A percentile compares a stretch with the other conserved stretches of the same genome.
Conservation (phyloP, 2,888 invertebrate species). For the Pasiphila rectangulata region DNA sequence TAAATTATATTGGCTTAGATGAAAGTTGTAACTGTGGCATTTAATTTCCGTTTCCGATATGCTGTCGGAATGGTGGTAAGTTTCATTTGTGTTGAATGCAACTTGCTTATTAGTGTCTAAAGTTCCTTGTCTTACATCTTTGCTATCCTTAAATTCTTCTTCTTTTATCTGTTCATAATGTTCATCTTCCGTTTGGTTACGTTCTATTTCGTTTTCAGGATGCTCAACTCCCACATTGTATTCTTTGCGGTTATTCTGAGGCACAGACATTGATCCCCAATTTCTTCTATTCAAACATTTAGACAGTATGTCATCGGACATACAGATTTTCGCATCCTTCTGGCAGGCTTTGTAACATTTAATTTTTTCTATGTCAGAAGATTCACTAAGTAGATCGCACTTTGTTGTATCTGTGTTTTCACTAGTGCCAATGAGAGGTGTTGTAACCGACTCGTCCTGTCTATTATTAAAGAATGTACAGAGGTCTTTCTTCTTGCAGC, state of each 20-base stretch:
- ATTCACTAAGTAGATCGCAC: slow-evolving; percentile 55
- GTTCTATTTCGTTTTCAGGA: background rate
- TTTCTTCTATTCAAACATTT: slow-evolving; percentile 66
- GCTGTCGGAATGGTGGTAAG: slow-evolving; percentile 9
- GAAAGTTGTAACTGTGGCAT: slow-evolving; percentile 51
- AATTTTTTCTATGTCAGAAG: slow-evolving; percentile 57
- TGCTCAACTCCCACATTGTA: background rate
- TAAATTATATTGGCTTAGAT: too few species aligned
- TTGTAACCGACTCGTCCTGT: slow-evolving; percentile 65
- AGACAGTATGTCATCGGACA: slow-evolving; percentile 69
- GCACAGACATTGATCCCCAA: slow-evolving; percentile 44
- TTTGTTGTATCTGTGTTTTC: slow-evolving; percentile 62
- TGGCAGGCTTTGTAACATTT: slow-evolving; percentile 68
- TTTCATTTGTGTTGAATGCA: too few species aligned
- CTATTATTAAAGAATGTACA: slow-evolving; percentile 58
- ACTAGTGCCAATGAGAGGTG: slow-evolving; percentile 63
- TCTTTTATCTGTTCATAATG: background rate
- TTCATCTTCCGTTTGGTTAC: background rate
- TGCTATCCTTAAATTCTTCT: background rate
- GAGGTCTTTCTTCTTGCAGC: slow-evolving; percentile 46
- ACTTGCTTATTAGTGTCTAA: background rate
- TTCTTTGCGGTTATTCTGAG: slow-evolving; percentile 5
- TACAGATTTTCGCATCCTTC: slow-evolving; percentile 53
- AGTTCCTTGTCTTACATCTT: background rate
- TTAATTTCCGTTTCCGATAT: slow-evolving; percentile 56